A percentile compares a stretch with the other conserved stretches of the same genome.
Evolutionary conservation across 2,888 invertebrate genomes (phyloP).

Genomic region (Pseudococcus longispinus): DNA sequence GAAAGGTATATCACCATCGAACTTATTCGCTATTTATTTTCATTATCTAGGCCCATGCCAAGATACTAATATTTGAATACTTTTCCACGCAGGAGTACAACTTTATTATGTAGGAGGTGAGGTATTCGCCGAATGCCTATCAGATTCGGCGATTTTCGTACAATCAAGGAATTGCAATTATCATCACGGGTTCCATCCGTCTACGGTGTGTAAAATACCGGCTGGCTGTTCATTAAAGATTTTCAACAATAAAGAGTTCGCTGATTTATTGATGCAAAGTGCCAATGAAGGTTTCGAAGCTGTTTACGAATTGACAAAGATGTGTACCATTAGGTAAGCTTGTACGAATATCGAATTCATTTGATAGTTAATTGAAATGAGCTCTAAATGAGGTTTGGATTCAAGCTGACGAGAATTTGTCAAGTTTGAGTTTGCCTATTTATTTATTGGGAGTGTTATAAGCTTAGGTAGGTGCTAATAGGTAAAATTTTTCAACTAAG

Average conservation of each 20-base stretch:
- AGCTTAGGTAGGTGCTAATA: too few relatives aligned
- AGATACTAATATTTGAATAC: background rate
- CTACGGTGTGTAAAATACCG: conserved; percentile 98
- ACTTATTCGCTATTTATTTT: background rate
- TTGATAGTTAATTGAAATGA: too few relatives aligned
- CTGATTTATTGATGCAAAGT: conserved; percentile 91
- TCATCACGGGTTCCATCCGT: conserved; percentile 97
- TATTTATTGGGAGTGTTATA: too few relatives aligned
- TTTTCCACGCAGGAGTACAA: conserved; percentile 72
- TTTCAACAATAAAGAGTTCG: conserved; percentile 98
- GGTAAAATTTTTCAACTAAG: too few relatives aligned
- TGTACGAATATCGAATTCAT: too few relatives aligned
- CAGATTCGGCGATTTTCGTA: conserved; percentile 97
- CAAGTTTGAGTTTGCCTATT: too few relatives aligned
- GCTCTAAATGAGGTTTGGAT: too few relatives aligned
- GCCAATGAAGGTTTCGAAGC: conserved; percentile 99
- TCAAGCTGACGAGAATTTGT: too few relatives aligned
- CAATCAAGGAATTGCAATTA: conserved; percentile 99
- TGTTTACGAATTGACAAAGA: conserved; percentile 98
- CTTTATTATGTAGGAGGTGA: conserved; percentile 96
- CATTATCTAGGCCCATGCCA: too few relatives aligned
- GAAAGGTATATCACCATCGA: conserved; percentile 71
- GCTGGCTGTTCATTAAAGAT: conserved; percentile 96
- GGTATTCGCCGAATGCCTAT: conserved; percentile 96
- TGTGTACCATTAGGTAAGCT: conserved; percentile 87